Conservation (phyloP, 2,113 vertebrate genomes). For the Brachypteracias leptosomus region DNA sequence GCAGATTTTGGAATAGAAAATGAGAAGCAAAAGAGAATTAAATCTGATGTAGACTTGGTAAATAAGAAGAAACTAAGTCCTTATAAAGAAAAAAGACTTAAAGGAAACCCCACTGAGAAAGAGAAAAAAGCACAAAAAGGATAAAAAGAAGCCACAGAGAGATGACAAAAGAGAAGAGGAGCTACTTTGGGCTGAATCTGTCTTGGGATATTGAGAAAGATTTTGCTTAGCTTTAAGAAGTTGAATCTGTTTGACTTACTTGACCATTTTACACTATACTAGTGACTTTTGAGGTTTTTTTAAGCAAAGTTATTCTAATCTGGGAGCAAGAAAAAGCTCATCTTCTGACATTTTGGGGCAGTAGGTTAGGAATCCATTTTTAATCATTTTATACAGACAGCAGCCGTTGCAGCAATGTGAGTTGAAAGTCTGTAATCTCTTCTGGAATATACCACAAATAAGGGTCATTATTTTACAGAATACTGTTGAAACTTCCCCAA, state of each 20-base stretch:
- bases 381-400: neutral
- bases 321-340: neutral
- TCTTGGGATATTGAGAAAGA: slow-evolving; percentile 76
- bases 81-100: slow-evolving; percentile 50
- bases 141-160: slow-evolving; percentile 72
- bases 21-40: slow-evolving; percentile 24
- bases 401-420: neutral
- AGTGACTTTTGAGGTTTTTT: neutral
- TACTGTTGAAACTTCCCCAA: neutral
- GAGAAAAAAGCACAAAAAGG: slow-evolving; percentile 74
- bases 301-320: neutral
- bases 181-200: slow-evolving; percentile 86
- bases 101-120: slow-evolving; percentile 37
- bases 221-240: neutral
- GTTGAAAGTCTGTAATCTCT: neutral
- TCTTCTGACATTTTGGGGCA: neutral
- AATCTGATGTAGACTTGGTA: neutral
- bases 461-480: neutral
- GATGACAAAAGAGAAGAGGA: slow-evolving; percentile 83
- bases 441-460: neutral
- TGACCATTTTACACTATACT: neutral
- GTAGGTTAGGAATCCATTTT: neutral
- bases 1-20: slow-evolving; percentile 31
- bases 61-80: slow-evolving; percentile 56
- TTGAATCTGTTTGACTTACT: neutral